phyloP scores from a whole-genome alignment of 2,113 vertebrate genomes.

The Arvicanthis niloticus region DNA sequence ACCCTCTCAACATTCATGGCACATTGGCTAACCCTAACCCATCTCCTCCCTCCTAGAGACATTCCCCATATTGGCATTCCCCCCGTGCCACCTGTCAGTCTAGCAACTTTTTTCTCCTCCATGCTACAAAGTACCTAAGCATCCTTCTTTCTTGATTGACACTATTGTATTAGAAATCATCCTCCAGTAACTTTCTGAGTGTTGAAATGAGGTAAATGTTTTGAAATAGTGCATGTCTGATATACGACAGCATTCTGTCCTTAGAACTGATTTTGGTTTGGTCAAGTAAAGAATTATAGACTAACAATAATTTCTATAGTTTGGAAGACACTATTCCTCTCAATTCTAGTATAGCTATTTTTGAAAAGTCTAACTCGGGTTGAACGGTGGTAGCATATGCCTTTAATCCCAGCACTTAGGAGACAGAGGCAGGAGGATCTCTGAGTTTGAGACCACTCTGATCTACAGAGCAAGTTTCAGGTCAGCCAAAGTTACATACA shows the following conservation, averaged over 20 bases:
- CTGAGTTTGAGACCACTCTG: background rate
- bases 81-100: background rate
- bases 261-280: slow-evolving; percentile 49
- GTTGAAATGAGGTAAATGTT: background rate
- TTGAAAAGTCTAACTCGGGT: slow-evolving; percentile 22
- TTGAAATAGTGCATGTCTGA: background rate
- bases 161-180: background rate
- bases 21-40: background rate
- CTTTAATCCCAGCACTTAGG: too few relatives aligned
- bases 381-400: background rate
- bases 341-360: background rate
- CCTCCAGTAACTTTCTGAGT: slow-evolving; percentile 2
- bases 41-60: background rate
- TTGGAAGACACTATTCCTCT: slow-evolving; percentile 44
- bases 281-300: background rate
- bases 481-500: background rate
- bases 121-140: background rate
- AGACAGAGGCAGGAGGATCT: background rate
- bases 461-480: background rate
- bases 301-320: background rate
- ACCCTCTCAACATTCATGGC: background rate
- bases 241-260: slow-evolving; percentile 6
- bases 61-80: background rate
- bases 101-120: background rate
- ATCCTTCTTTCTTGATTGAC: slow-evolving; percentile 19